These are phyloP conservation scores for Actinia equina DNA, from an alignment of 64 coral and sea anemone genomes.

Conservation along the genomic window DNA sequence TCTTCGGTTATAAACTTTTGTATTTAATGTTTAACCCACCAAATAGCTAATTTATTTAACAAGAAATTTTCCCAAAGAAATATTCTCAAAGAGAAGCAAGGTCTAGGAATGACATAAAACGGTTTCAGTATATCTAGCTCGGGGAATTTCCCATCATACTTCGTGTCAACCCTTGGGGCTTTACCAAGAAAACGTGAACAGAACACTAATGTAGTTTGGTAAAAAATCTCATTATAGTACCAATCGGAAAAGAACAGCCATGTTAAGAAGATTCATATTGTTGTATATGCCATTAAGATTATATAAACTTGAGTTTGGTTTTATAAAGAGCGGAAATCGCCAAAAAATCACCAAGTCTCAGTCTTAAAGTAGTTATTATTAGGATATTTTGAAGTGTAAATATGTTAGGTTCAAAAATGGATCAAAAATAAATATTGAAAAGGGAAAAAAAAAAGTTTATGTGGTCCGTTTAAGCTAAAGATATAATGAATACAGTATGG, in stretches of 20 bases:
- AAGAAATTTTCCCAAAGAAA: not conserved
- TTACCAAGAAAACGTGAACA: not conserved
- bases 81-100: too few relatives aligned
- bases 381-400: not conserved
- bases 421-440: not conserved
- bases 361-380: not conserved
- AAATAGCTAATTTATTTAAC: not conserved
- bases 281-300: not conserved
- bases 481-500: too few relatives aligned
- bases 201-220: not conserved
- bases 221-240: not conserved
- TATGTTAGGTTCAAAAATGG: not conserved
- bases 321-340: constrained; percentile 4
- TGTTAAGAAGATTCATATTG: not conserved
- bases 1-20: not conserved
- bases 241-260: not conserved
- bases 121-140: not conserved
- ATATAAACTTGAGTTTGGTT: not conserved
- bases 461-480: not conserved
- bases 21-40: not conserved
- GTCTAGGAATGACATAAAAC: not conserved
- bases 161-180: not conserved
- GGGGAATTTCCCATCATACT: not conserved
- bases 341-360: not conserved
- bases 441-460: not conserved